Conservation (phyloP, 2,888 invertebrate species). For the Macrophya annulata region DNA sequence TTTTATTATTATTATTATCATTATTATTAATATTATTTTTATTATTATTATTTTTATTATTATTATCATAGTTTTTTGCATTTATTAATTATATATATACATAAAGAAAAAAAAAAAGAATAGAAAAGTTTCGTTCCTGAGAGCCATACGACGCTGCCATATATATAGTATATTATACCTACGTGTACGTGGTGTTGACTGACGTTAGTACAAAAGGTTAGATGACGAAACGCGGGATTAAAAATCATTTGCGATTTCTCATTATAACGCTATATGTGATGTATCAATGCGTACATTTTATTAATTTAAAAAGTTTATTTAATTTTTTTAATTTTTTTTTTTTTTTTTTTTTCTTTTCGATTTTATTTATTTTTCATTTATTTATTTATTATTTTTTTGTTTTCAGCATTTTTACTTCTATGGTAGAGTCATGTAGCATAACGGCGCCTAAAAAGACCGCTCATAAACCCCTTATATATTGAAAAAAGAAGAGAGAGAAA, state of each 20-base stretch:
- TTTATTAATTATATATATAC: constrained; percentile 24
- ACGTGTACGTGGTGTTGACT: background rate
- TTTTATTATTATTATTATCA: constrained; percentile 55
- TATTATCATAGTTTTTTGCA: constrained; percentile 7
- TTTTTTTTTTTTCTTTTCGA: background rate
- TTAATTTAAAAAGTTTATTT: background rate
- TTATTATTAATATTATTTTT: constrained; percentile 59
- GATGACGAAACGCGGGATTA: constrained; percentile 7
- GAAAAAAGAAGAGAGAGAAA: background rate
- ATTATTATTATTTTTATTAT: constrained; percentile 55
- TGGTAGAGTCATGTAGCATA: background rate
- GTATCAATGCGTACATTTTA: constrained; percentile 1
- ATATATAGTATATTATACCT: background rate
- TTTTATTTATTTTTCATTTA: too few species aligned
- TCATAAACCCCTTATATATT: constrained; percentile 15
- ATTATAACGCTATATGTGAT: background rate
- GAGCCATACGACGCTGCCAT: constrained; percentile 49
- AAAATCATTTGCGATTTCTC: constrained; percentile 30
- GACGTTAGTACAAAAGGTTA: constrained; percentile 41
- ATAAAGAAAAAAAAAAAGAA: background rate
- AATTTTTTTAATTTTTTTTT: background rate
- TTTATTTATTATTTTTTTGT: background rate
- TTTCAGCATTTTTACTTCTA: background rate
- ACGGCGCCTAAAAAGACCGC: constrained; percentile 28
- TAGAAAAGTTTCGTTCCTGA: constrained; percentile 24